Base-by-base conservation (phyloP, 2,888 invertebrate species). In the Melinopterus prodromus region DNA sequence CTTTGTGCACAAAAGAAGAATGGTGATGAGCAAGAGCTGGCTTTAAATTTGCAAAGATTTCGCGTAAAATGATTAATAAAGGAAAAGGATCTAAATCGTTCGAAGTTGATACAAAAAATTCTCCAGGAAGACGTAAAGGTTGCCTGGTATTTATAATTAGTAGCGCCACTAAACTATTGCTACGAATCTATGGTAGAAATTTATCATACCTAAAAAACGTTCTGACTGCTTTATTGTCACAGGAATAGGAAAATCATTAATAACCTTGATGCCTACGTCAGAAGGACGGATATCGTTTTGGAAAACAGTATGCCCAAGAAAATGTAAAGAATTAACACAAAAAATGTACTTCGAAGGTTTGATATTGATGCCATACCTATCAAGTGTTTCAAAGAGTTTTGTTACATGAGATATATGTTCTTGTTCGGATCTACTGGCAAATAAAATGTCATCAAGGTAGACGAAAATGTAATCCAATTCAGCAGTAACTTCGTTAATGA, bases 401-500 rank as follows among this genome's bases (percentile, higher is more conserved):
- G 7, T 7, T 16, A 77, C 15, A 26, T 26, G 26, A 1, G 26
- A 26, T 1, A 26, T 26, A 26, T 26, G 3, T 26, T 26, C 26
- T 26, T 26, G 26, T 26, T 26, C 26, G 26, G 26, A 26, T 26
- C 26, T 26, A 3, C 26, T 26, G 26, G 26, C 26, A 26, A 26
- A 2, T 26, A 26, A 3, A 26, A 26, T 26, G 26, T 1, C 26
- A 26, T 26, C 26, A 26, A 77, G 15, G 70, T 69, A 71, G 16
- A 82, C 75, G 77, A 84, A 84, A 69, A 81, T 80, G 79, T 89
- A 87, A 36, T 86, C 26, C 26, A 26, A 26, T 26, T 3, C 26
- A 26, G 26, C 26, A 26, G 26, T 26, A 26, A 26, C 26, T 14
- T 84, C 84, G 72, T 89, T 86, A 9, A 89, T 86, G 70, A 88